A percentile compares a stretch with the other conserved stretches of the same genome.
Evolutionary conservation across 2,113 vertebrate species (phyloP).

Genomic region (Pipra filicauda): DNA sequence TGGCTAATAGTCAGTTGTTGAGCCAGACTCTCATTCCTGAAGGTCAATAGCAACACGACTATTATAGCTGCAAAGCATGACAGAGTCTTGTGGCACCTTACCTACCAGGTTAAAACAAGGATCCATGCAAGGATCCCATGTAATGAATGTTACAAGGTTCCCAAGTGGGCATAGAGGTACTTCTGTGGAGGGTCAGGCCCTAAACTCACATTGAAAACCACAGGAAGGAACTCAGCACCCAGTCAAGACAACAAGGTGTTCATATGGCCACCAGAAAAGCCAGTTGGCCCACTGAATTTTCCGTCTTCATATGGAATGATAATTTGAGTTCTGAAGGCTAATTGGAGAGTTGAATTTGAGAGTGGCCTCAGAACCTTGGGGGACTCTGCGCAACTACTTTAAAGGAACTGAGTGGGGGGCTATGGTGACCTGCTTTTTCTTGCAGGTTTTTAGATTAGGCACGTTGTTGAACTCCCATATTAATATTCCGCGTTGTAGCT

Average conservation of each 20-base stretch:
- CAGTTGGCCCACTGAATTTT: background rate
- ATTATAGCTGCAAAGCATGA: background rate
- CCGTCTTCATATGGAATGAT: background rate
- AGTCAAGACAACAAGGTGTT: background rate
- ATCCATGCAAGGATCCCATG: accelerated
- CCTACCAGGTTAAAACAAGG: background rate
- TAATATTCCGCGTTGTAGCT: accelerated
- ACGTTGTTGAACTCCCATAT: background rate
- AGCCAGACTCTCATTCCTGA: background rate
- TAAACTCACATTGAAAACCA: background rate
- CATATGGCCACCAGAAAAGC: conserved; percentile 1
- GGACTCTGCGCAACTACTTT: background rate
- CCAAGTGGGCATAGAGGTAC: background rate
- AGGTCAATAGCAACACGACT: background rate
- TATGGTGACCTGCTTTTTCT: background rate
- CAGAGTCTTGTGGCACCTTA: background rate
- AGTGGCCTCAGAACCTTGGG: background rate
- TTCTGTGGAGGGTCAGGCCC: background rate
- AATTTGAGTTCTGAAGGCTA: background rate
- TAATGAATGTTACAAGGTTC: background rate
- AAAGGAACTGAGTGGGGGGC: accelerated
- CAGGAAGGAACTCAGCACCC: background rate
- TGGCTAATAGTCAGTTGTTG: background rate
- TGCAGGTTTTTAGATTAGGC: background rate
- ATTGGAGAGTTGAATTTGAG: background rate